Percentiles rank a stretch among this genome's conserved stretches.
Conservation (phyloP, 2,113 vertebrate genomes). For the Hippopotamus amphibius region DNA sequence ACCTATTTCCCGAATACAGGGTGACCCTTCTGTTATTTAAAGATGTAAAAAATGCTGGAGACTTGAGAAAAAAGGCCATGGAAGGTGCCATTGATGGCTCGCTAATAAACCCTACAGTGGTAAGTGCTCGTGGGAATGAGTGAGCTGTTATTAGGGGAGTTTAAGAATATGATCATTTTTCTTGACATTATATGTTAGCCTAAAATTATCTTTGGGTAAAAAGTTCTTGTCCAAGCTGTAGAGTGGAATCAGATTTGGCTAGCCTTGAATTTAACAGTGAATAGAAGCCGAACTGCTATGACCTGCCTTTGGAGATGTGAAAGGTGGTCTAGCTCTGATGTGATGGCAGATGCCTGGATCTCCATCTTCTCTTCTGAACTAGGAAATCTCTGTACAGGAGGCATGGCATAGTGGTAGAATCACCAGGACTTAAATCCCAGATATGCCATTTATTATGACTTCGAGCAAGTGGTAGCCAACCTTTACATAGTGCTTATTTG, state of each 20-base stretch:
- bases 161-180: slow-evolving; percentile 41
- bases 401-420: not conserved
- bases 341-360: not conserved
- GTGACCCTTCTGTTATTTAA: slow-evolving; percentile 93
- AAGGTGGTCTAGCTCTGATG: not conserved
- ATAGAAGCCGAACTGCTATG: not conserved
- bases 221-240: not conserved
- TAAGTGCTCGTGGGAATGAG: slow-evolving; percentile 81
- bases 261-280: not conserved
- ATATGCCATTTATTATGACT: not conserved
- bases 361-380: not conserved
- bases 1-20: slow-evolving; percentile 90
- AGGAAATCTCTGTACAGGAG: not conserved
- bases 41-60: slow-evolving; percentile 91
- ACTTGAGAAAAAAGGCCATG: slow-evolving; percentile 90
- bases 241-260: not conserved
- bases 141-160: not conserved
- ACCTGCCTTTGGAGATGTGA: not conserved
- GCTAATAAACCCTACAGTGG: slow-evolving; percentile 93
- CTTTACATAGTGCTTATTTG: not conserved
- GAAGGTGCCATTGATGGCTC: slow-evolving; percentile 90
- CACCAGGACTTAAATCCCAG: not conserved
- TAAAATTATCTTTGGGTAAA: rapidly evolving
- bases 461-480: not conserved
- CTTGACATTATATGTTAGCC: rapidly evolving